Conservation (phyloP, 2,888 invertebrate genomes). For the Tenthredo livida region DNA sequence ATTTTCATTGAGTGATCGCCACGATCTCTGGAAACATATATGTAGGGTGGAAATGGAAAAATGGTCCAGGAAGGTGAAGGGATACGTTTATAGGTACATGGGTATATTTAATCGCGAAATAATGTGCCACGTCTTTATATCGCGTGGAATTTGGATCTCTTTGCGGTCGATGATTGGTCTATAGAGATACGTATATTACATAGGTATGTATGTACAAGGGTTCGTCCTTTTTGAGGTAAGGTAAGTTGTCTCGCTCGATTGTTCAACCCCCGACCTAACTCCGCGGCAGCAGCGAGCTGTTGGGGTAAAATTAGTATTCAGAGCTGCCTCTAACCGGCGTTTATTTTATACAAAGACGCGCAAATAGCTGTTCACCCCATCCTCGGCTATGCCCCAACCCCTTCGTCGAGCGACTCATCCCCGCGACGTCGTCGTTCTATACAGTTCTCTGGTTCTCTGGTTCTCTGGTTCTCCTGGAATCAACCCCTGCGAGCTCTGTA, state of each 20-base stretch:
- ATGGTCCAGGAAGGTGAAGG: background rate
- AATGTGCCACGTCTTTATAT: constrained; percentile 1
- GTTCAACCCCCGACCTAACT: constrained; percentile 41
- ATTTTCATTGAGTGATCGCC: no score
- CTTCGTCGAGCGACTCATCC: constrained; percentile 54
- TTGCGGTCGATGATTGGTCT: constrained; percentile 11
- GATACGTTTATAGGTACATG: background rate
- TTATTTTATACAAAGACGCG: constrained; percentile 73
- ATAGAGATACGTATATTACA: background rate
- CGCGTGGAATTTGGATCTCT: constrained; percentile 33
- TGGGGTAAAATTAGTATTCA: constrained; percentile 70
- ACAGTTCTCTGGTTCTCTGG: constrained; percentile 53
- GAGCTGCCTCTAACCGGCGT: constrained; percentile 68
- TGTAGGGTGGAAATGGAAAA: background rate
- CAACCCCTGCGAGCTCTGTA: constrained; percentile 49
- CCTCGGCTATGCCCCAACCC: constrained; percentile 54
- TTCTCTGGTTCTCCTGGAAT: constrained; percentile 47
- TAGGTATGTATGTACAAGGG: constrained; percentile 1
- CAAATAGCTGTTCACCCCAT: constrained; percentile 66
- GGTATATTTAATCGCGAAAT: background rate
- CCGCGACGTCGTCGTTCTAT: constrained; percentile 42
- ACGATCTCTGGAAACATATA: no score
- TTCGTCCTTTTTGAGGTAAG: constrained; percentile 37
- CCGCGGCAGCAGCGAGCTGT: constrained; percentile 40
- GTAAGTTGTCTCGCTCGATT: constrained; percentile 48